These are phyloP conservation scores for Ptychodera flava DNA, from an alignment of 35 echinoderm and acorn worm genomes.

Conservation along the genomic window DNA sequence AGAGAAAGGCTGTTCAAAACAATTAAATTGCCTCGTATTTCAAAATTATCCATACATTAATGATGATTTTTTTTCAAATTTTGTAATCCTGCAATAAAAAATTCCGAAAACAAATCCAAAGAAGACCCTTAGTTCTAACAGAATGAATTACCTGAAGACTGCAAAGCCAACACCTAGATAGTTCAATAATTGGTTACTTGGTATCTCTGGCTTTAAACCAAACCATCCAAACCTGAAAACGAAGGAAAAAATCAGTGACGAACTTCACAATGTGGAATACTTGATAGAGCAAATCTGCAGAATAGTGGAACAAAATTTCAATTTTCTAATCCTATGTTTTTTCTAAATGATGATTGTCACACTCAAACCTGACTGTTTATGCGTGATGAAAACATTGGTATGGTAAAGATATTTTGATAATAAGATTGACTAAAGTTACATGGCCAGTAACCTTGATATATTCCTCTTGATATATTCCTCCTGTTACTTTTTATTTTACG, in stretches of 20 bases:
- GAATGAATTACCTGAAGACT: conserved; percentile 12
- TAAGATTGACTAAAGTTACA: too few species aligned
- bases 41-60: too few species aligned
- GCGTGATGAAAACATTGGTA: neutral
- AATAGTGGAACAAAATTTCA: neutral
- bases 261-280: neutral
- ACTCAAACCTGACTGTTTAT: conserved; percentile 9
- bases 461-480: too few species aligned
- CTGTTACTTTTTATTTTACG: too few species aligned
- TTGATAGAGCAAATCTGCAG: neutral
- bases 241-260: neutral
- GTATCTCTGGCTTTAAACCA: conserved; percentile 3
- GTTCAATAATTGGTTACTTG: neutral
- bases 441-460: too few species aligned
- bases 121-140: too few species aligned
- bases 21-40: too few species aligned
- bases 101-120: too few species aligned
- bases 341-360: neutral
- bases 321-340: neutral
- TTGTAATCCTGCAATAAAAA: too few species aligned
- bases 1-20: too few species aligned
- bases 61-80: too few species aligned
- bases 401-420: too few species aligned
- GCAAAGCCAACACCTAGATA: neutral
- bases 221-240: conserved; percentile 10